These are phyloP conservation scores for Entomobrya multifasciata DNA, from an alignment of 2,888 invertebrate species.

Conservation along the genomic window DNA sequence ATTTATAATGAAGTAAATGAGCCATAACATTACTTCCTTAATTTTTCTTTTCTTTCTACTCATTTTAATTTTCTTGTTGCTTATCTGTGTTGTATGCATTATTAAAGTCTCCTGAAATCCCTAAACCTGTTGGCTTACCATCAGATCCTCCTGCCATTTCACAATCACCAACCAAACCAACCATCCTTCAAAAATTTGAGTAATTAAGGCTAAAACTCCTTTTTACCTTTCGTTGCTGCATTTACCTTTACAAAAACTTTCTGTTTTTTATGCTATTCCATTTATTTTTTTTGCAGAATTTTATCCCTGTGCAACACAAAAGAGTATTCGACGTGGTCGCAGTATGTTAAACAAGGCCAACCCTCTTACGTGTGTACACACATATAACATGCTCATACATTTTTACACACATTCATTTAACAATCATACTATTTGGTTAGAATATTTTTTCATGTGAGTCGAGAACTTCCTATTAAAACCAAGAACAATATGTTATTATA, in stretches of 20 bases:
- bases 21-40: slow-evolving; percentile 65
- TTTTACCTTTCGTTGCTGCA: background rate
- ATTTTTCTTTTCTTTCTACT: slow-evolving; percentile 41
- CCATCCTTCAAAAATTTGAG: slow-evolving; percentile 65
- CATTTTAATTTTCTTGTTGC: slow-evolving; percentile 2
- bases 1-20: slow-evolving; percentile 68
- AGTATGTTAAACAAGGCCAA: background rate
- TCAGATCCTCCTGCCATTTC: slow-evolving; percentile 28
- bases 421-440: slow-evolving; percentile 1
- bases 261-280: too few relatives aligned
- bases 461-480: slow-evolving; percentile 27
- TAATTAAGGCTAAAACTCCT: slow-evolving; percentile 57
- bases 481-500: slow-evolving; percentile 13
- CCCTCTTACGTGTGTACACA: slow-evolving; percentile 1
- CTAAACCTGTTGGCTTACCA: background rate
- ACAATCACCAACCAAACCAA: background rate
- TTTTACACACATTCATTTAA: slow-evolving; percentile 1
- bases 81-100: slow-evolving; percentile 22
- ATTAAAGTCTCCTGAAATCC: background rate
- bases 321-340: background rate
- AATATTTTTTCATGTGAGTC: background rate
- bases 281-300: slow-evolving; percentile 13
- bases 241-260: background rate
- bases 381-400: slow-evolving; percentile 2
- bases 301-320: background rate